Base-by-base conservation (phyloP, 2,113 vertebrate genomes). In the Emydura subglobosa region DNA sequence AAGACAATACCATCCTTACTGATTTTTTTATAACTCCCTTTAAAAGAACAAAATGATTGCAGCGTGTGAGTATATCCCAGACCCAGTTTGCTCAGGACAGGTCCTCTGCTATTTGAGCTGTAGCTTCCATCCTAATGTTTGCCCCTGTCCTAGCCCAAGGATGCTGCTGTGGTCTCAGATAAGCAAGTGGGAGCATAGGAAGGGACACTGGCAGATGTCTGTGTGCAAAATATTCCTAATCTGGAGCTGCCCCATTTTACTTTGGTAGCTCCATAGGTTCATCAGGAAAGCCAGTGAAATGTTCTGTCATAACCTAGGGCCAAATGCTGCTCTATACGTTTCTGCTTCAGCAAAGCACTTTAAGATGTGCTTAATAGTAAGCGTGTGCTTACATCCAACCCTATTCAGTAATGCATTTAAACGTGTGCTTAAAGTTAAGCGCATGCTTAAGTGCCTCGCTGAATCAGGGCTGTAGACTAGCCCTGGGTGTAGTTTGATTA, bases 141-240 rank as follows among this genome's bases (percentile, higher is more conserved):
- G 85, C 78, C 74, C 79, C 82, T 53, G 76, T 84, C 84, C 6
- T 0, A 31, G 85, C 94, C 87, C 88, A 83, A 79, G 84, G 92
- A 85, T 88, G 80, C 94, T 96, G 94, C 96, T 93, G 92, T 86
- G 74, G 88, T 85, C 86, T 88, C 31, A 1, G 85, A 92, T 95
- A 90, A 94, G 92, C 89, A 93, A 93, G 94, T 96, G 90, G 83
- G 78, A 96, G 55, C 83, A 92, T 24, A 82, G 91, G 79, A 93
- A 50, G 55, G 89, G 80, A 81, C 83, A 22, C 82, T 72, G 88
- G 90, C 88, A 87, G 55, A 83, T 94, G 91, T 74, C 79, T 93
- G 53, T 91, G 51, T 94, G 79, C 53, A 85, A 91, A 88, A 87
- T 96, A 72, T 65, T 92, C 86, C 65, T 92, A 27, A 1, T 81